phyloP scores from a whole-genome alignment of 2,113 vertebrate genomes.

The Antechinus flavipes region DNA sequence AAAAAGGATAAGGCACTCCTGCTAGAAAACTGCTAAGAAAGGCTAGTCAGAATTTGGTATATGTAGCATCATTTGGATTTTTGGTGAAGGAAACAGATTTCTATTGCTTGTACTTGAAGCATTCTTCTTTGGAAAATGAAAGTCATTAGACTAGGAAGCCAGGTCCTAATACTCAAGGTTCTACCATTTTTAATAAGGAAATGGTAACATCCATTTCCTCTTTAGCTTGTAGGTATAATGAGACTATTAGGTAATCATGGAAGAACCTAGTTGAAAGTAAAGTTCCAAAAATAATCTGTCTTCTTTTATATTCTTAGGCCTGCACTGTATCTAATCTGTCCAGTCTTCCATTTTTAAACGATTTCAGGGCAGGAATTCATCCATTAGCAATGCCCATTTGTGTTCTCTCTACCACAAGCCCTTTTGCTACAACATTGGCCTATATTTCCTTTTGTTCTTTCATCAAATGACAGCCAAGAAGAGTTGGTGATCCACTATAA shows the following conservation, averaged over 20 bases:
- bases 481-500: constrained; percentile 4
- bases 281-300: neutral
- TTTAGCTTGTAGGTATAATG: constrained; percentile 18
- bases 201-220: constrained; percentile 18
- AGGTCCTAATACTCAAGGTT: constrained; percentile 11
- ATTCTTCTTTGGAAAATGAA: constrained; percentile 37
- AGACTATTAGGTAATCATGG: neutral
- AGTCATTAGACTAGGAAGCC: neutral
- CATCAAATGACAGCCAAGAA: constrained; percentile 35
- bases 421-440: constrained; percentile 13
- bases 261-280: neutral
- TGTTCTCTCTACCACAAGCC: neutral
- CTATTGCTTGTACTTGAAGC: constrained; percentile 12
- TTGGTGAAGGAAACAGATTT: constrained; percentile 23
- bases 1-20: constrained; percentile 19
- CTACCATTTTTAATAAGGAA: neutral
- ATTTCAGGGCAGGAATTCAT: neutral
- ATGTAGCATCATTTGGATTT: constrained; percentile 23
- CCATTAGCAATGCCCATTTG: neutral
- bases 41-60: neutral
- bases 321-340: neutral
- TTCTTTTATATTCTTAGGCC: neutral
- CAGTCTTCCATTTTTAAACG: constrained; percentile 8
- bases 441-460: neutral
- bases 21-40: neutral